phyloP scores from a whole-genome alignment of 2,797 vertebrate species.

The Huso huso region DNA sequence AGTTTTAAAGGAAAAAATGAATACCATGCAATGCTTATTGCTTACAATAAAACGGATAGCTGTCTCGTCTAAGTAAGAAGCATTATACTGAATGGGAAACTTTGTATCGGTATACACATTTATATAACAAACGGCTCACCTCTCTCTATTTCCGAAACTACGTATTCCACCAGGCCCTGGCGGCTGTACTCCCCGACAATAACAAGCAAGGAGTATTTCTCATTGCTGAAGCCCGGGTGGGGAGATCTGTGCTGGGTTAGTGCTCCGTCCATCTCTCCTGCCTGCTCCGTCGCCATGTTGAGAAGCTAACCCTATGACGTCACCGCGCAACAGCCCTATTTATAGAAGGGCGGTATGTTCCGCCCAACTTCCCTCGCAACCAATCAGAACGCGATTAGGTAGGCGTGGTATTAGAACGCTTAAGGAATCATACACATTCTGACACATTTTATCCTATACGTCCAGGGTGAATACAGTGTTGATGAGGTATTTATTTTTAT shows the following conservation, averaged over 20 bases:
- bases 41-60: too few species aligned
- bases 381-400: conserved; percentile 11
- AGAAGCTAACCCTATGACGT: conserved; percentile 50
- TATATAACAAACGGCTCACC: conserved; percentile 39
- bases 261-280: conserved; percentile 52
- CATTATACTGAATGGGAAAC: too few species aligned
- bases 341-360: conserved; percentile 17
- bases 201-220: conserved; percentile 62
- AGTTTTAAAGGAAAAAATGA: too few species aligned
- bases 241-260: conserved; percentile 42
- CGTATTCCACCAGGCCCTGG: conserved; percentile 48
- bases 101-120: too few species aligned
- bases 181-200: conserved; percentile 62
- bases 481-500: too few species aligned
- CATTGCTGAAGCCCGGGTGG: conserved; percentile 38
- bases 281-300: conserved; percentile 59
- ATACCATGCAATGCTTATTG: too few species aligned
- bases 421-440: too few species aligned
- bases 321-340: conserved; percentile 28
- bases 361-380: neutral
- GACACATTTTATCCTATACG: too few species aligned
- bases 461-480: too few species aligned
- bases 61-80: too few species aligned
- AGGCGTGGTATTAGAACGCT: too few species aligned
- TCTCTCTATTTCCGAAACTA: conserved; percentile 63